Base-by-base conservation (phyloP, 1,140 invertebrate genomes). In the Sinella curviseta region DNA sequence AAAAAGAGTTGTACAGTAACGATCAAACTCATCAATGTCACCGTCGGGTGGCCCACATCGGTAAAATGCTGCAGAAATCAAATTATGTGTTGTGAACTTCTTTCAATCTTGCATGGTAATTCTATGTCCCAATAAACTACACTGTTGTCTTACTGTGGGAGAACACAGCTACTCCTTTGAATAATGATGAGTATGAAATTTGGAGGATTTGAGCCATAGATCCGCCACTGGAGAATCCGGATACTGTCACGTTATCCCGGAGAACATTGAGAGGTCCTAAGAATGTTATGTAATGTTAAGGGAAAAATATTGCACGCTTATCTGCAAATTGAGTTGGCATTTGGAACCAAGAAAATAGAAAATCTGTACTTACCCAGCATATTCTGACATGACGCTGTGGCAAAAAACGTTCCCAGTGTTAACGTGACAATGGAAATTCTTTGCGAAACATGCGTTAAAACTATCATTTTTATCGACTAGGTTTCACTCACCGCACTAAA, bases 131-230 rank as follows among this genome's bases (percentile, higher is more conserved):
- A 17, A 20, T 12, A 28, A 20, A 74, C 12, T 74, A 74, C 4
- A 34, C 31, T 17, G 31, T 3, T 12, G 3, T 30, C 36, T 36
- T 75, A 75, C 74, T 75, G 16, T 75, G 74, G 8, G 74, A 75
- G 26, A 75, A 75, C 3, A 75, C 74, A 48, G 74, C 74, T 39
- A 75, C 39, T 75, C 74, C 74, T 24, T 36, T 4, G 35, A 75
- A 48, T 28, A 54, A 17, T 8, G 74, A 75, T 2, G 74, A 75
- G 35, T 75, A 54, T 48, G 74, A 75, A 48, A 75, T 48, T 75
- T 75, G 74, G 8, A 48, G 31, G 14, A 75, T 75, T 48, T 75
- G 74, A 36, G 74, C 74, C 34, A 75, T 48, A 26, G 36, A 14
- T 24, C 74, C 74, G 3, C 74, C 74, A 75, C 3, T 20, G 3